Percentiles rank a stretch among this genome's conserved stretches.
Conservation (phyloP, 2,888 invertebrate species). For the Doris montereyensis region DNA sequence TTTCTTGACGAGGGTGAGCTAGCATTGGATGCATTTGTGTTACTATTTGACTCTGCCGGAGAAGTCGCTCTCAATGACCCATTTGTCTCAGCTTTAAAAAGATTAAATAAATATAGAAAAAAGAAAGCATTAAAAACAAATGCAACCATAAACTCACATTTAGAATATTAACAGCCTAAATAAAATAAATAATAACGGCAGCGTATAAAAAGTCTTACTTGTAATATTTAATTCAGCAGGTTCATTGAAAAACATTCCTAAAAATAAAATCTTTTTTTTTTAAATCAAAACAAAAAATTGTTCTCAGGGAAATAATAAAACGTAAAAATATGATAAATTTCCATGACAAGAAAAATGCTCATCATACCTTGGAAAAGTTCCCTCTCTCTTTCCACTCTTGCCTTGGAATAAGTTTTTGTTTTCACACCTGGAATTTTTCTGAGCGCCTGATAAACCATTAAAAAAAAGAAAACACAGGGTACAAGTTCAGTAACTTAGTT, state of each 20-base stretch:
- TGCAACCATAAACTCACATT: no score
- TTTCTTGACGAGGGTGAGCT: not conserved
- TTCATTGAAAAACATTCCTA: no score
- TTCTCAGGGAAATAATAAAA: no score
- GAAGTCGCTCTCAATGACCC: not conserved
- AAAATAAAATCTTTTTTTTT: no score
- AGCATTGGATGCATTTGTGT: not conserved
- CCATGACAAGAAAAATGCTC: no score
- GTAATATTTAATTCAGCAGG: no score
- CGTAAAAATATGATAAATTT: no score
- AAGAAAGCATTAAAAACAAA: not conserved
- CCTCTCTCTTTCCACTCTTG: constrained; percentile 39
- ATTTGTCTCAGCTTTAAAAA: not conserved
- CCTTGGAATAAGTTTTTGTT: constrained; percentile 41
- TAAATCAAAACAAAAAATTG: no score
- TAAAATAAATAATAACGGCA: no score
- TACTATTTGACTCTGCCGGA: not conserved
- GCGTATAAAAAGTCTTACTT: no score
- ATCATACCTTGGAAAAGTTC: constrained; percentile 38
- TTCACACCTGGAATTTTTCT: constrained; percentile 41
- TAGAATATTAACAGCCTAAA: no score
- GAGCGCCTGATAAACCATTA: constrained; percentile 20
- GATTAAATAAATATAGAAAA: not conserved
- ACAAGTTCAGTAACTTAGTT: not conserved
- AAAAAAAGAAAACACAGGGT: not conserved